Evolutionary conservation across 2,113 vertebrate species (phyloP).

Genomic region (Pterocles gutturalis): DNA sequence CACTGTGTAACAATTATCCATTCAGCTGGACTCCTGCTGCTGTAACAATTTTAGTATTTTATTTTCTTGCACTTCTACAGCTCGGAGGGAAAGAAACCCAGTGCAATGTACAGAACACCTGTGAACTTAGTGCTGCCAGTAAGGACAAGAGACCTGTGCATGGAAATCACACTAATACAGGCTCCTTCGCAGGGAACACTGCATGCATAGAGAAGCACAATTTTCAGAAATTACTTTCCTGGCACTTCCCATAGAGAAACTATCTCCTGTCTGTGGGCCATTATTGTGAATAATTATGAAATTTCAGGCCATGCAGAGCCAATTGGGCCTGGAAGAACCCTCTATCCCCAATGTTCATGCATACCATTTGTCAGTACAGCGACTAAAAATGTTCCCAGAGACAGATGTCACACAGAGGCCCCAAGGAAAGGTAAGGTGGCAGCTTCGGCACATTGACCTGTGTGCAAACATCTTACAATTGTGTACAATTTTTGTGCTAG

Average conservation of each 20-base stretch:
- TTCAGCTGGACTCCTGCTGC: background rate
- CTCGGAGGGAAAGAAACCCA: background rate
- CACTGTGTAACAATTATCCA: background rate
- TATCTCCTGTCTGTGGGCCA: background rate
- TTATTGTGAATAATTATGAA: background rate
- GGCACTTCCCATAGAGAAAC: background rate
- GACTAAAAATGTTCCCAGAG: background rate
- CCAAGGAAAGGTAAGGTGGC: background rate
- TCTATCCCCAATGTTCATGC: too few relatives aligned
- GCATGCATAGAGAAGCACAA: background rate
- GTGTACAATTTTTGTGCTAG: background rate
- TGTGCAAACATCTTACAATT: background rate
- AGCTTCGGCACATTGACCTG: background rate
- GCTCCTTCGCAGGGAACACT: background rate
- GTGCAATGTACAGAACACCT: fast-evolving
- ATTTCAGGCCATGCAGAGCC: background rate
- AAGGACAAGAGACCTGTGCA: background rate
- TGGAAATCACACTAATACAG: background rate
- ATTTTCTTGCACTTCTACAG: background rate
- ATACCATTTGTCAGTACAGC: background rate
- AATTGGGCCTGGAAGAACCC: background rate
- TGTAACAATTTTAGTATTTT: background rate
- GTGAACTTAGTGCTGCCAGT: background rate
- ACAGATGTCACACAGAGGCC: background rate
- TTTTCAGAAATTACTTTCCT: background rate